phyloP scores from a whole-genome alignment of 64 coral and sea anemone species.

The Montipora cactus region DNA sequence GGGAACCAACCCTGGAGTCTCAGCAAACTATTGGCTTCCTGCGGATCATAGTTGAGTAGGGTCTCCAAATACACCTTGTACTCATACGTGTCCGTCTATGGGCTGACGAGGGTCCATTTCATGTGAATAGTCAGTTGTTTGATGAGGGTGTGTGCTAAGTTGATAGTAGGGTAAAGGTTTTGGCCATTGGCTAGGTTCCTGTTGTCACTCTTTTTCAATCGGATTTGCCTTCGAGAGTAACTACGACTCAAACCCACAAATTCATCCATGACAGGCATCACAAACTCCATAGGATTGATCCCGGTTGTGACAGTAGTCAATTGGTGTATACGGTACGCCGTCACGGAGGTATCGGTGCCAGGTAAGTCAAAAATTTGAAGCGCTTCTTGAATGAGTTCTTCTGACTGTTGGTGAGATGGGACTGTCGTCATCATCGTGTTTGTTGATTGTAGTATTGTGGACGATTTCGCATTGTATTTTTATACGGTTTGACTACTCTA shows the following conservation, averaged over 20 bases:
- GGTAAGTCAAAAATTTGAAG: slow-evolving; percentile 29
- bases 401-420: background rate
- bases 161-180: background rate
- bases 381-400: background rate
- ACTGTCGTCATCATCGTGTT: background rate
- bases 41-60: slow-evolving; percentile 7
- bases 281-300: slow-evolving; percentile 27
- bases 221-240: background rate
- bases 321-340: background rate
- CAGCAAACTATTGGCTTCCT: slow-evolving; percentile 13
- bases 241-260: background rate
- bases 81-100: slow-evolving; percentile 5
- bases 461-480: background rate
- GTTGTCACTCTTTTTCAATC: background rate
- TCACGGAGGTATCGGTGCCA: background rate
- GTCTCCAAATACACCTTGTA: slow-evolving; percentile 38
- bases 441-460: background rate
- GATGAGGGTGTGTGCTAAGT: slow-evolving; percentile 16
- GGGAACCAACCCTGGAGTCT: background rate
- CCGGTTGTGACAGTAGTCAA: background rate
- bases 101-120: slow-evolving; percentile 43
- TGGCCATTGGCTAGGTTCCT: background rate
- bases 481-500: background rate
- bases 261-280: background rate
- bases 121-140: slow-evolving; percentile 2